phyloP scores from a whole-genome alignment of 2,888 invertebrate species.

The Halictus quadricinctus region DNA sequence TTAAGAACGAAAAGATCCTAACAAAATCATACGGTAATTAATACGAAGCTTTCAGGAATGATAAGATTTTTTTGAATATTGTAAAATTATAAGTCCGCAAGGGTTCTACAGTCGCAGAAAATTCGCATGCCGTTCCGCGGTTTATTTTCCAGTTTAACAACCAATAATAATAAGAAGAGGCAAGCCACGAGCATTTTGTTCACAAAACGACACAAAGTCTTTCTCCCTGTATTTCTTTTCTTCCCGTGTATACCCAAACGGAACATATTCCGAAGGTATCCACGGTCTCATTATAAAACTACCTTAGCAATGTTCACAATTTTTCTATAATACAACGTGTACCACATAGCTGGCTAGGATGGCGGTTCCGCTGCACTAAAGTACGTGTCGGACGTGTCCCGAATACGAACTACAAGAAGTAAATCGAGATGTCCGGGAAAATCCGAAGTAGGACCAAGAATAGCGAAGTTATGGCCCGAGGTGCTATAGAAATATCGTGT shows the following conservation, averaged over 20 bases:
- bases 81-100: too few relatives aligned
- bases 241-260: not conserved
- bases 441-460: not conserved
- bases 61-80: not conserved
- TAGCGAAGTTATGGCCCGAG: not conserved
- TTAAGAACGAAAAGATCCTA: too few relatives aligned
- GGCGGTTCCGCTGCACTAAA: constrained; percentile 2
- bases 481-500: not conserved
- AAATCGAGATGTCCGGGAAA: constrained; percentile 29
- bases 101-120: not conserved
- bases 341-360: not conserved
- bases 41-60: not conserved
- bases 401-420: constrained; percentile 16
- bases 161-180: not conserved
- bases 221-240: not conserved
- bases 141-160: not conserved
- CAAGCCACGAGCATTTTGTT: not conserved
- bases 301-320: not conserved
- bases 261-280: not conserved
- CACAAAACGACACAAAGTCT: not conserved
- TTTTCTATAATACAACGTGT: constrained; percentile 36
- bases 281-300: constrained; percentile 11
- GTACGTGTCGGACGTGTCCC: constrained; percentile 31
- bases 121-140: not conserved
- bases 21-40: too few relatives aligned